Percentiles rank a stretch among this genome's conserved stretches.
These are phyloP conservation scores for Noctua janthina DNA, from an alignment of 2,888 invertebrate species.

Conservation along the genomic window DNA sequence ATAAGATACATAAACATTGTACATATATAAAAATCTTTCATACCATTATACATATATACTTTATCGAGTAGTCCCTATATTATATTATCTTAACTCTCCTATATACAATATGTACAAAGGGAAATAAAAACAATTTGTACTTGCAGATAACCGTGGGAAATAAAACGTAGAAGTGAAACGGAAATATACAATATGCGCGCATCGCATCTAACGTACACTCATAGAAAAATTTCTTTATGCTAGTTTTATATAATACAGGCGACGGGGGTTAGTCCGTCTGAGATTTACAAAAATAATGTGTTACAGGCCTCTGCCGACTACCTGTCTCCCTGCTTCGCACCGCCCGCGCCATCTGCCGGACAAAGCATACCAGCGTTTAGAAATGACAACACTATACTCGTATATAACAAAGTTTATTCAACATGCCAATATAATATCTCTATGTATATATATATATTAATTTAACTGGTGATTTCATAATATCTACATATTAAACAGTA, in stretches of 20 bases:
- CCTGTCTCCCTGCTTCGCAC: constrained; percentile 81
- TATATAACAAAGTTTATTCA: constrained; percentile 59
- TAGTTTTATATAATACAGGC: constrained; percentile 80
- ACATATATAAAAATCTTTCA: constrained; percentile 86
- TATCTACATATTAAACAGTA: constrained; percentile 36
- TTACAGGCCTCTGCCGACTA: constrained; percentile 73
- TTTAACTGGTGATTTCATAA: constrained; percentile 28
- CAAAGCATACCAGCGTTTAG: constrained; percentile 67
- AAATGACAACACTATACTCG: constrained; percentile 59
- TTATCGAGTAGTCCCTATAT: constrained; percentile 80
- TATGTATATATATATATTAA: constrained; percentile 39
- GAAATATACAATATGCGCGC: constrained; percentile 83
- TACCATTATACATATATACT: constrained; percentile 84
- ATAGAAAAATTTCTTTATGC: constrained; percentile 74
- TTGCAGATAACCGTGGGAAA: constrained; percentile 89
- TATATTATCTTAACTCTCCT: constrained; percentile 82
- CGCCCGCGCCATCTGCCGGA: constrained; percentile 77
- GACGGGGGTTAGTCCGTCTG: constrained; percentile 75
- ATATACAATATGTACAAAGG: constrained; percentile 90
- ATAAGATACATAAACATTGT: constrained; percentile 87
- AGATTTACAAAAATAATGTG: constrained; percentile 85
- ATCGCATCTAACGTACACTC: constrained; percentile 71
- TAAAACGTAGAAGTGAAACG: constrained; percentile 80
- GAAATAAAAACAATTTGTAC: constrained; percentile 91
- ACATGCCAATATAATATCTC: constrained; percentile 55